Base-by-base conservation (phyloP, 2,113 vertebrate species). In the Lutjanus erythropterus region DNA sequence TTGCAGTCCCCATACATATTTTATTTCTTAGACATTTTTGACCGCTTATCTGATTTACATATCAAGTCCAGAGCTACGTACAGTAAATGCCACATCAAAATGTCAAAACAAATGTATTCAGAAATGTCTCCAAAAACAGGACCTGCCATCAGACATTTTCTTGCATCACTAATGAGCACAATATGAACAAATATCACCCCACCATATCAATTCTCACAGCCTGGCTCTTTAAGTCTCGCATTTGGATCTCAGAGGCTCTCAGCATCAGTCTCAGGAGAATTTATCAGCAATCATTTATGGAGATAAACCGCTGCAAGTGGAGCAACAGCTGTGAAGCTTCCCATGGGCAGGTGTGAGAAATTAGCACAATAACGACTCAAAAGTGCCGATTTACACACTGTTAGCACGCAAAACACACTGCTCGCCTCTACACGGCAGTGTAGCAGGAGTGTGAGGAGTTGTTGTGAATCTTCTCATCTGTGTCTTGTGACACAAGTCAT, bases 261-360 rank as follows among this genome's bases (percentile, higher is more conserved):
- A 37, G 84, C 90, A 60, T 83, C 64, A 71, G 80, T 89, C 87
- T 88, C 90, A 2, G 50, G 88, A 76, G 91, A 86, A 88, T 92
- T 89, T 84, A 90, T 93, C 91, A 89, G 91, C 91, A 90, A 92
- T 93, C 90, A 91, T 90, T 93, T 91, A 90, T 91, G 87, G 83
- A 89, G 89, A 93, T 92, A 92, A 91, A 92, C 89, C 21, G 56
- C 87, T 87, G 74, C 83, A 86, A 94, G 84, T 85, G 78, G 84
- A 89, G 88, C 82, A 92, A 89, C 92, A 93, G 89, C 91, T 92
- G 92, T 82, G 89, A 90, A 89, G 78, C 83, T 89, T 88, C 90
- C 87, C 81, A 67, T 71, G 87, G 87, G 88, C 86, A 92, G 91
- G 87, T 93, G 87, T 85, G 85, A 91, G 83, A 85, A 93, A 91